Evolutionary conservation across 1,140 invertebrate species (phyloP).

Genomic region (Drosophila yakuba): DNA sequence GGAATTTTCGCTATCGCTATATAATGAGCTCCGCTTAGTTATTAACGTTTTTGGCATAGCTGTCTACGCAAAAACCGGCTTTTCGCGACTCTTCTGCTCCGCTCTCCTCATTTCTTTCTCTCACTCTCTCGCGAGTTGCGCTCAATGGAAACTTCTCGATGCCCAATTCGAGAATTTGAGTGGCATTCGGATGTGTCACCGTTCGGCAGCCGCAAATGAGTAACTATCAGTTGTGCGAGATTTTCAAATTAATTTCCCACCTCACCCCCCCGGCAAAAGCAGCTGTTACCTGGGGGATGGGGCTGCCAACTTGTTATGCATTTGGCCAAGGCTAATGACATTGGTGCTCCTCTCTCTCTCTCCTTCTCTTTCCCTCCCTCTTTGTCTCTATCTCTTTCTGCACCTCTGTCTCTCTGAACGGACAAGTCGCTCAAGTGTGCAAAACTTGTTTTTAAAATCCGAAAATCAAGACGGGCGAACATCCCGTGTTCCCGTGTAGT

Average conservation of each 20-base stretch:
- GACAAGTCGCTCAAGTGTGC: constrained; percentile 34
- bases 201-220: constrained; percentile 26
- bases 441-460: constrained; percentile 64
- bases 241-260: constrained; percentile 27
- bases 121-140: constrained; percentile 8
- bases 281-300: constrained; percentile 18
- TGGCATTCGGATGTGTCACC: constrained; percentile 38
- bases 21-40: constrained; percentile 39
- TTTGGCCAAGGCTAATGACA: constrained; percentile 27
- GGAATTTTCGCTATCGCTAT: constrained; percentile 15
- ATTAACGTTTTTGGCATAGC: constrained; percentile 62
- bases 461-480: constrained; percentile 15
- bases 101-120: constrained; percentile 24
- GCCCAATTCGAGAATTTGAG: constrained; percentile 25
- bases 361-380: not conserved
- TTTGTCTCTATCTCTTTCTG: constrained; percentile 1
- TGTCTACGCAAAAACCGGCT: constrained; percentile 63
- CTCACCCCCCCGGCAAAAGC: constrained; percentile 6
- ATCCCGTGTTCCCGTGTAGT: not conserved
- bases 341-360: not conserved
- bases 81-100: constrained; percentile 26
- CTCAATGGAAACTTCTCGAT: constrained; percentile 77
- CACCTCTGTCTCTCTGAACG: not conserved
- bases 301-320: constrained; percentile 9
- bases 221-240: constrained; percentile 48